phyloP scores from a whole-genome alignment of 2,797 vertebrate genomes.

The Propithecus perrieri region DNA sequence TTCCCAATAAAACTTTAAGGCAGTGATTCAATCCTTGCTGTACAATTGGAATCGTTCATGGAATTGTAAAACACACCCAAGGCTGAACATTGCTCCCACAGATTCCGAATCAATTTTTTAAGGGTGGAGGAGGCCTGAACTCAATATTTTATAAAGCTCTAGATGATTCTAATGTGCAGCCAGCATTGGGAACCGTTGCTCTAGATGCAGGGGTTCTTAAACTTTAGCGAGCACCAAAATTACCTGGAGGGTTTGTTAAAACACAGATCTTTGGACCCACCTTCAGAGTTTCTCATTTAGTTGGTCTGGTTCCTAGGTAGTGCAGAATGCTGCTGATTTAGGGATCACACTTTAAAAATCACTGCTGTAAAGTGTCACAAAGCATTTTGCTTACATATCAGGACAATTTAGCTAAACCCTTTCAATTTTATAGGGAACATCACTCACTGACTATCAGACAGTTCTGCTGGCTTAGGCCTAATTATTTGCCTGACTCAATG shows the following conservation, averaged over 20 bases:
- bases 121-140: neutral
- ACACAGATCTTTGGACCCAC: neutral
- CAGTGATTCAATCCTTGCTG: neutral
- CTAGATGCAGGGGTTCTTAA: neutral
- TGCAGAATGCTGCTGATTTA: neutral
- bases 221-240: neutral
- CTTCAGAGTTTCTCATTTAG: constrained; percentile 23
- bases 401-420: constrained; percentile 16
- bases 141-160: neutral
- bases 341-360: neutral
- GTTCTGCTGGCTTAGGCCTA: neutral
- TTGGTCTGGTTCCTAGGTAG: neutral
- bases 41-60: neutral
- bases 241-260: neutral
- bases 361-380: constrained; percentile 11
- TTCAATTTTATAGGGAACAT: neutral
- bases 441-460: neutral
- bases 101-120: neutral
- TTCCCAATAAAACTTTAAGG: neutral
- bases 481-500: constrained; percentile 22
- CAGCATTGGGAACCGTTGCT: neutral
- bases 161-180: neutral
- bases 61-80: constrained; percentile 4
- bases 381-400: constrained; percentile 30
- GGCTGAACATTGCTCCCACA: neutral